Conservation (phyloP, 2,888 invertebrate species). For the Pherbina coryleti region DNA sequence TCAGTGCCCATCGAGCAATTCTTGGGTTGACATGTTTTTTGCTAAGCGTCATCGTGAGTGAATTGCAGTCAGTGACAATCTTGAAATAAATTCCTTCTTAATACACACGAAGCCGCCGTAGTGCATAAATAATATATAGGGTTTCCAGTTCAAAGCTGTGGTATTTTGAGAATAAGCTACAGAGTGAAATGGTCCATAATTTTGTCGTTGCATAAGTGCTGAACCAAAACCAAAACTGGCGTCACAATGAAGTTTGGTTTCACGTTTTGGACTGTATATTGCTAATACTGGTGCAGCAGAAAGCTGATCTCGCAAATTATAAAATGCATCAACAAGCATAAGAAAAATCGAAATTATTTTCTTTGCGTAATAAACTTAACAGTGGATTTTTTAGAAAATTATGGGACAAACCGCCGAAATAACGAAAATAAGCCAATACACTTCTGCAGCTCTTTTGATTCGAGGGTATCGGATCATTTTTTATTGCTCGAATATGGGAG, state of each 20-base stretch:
- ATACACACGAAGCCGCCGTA: not conserved
- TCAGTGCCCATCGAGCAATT: constrained; percentile 34
- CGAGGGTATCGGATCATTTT: constrained; percentile 4
- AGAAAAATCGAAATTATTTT: constrained; percentile 11
- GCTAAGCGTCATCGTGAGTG: constrained; percentile 18
- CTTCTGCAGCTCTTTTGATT: constrained; percentile 22
- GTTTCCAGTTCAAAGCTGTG: no score
- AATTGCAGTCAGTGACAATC: constrained; percentile 28
- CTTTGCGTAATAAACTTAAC: constrained; percentile 11
- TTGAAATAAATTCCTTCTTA: constrained; percentile 22
- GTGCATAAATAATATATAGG: no score
- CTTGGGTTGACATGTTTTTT: constrained; percentile 2
- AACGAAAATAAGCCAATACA: constrained; percentile 27
- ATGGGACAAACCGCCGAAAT: constrained; percentile 18
- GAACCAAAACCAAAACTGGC: constrained; percentile 41
- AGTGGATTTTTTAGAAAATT: constrained; percentile 21
- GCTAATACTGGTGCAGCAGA: no score
- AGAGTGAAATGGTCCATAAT: constrained; percentile 14
- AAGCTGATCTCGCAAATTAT: not conserved
- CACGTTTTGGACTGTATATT: constrained; percentile 2
- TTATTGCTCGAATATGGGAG: not conserved
- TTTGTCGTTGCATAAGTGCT: constrained; percentile 33
- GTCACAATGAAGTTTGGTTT: constrained; percentile 38
- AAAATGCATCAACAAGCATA: not conserved
- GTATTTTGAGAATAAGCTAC: constrained; percentile 11